phyloP scores from a whole-genome alignment of 2,797 vertebrate species.

The Gallinago solitaria region DNA sequence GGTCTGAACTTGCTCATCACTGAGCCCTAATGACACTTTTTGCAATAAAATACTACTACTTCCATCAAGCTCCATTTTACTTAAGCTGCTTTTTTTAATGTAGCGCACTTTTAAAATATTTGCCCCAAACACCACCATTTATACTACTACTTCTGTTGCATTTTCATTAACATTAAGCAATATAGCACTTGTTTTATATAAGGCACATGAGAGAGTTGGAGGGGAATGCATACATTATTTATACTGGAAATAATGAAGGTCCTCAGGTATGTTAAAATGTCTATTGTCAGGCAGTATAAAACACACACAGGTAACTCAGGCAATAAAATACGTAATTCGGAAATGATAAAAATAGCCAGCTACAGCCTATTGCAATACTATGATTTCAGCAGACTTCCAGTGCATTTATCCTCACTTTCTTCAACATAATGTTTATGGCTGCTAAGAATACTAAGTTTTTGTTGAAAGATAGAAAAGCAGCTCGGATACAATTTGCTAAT shows the following conservation, averaged over 20 bases:
- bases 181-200: background rate
- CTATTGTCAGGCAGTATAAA: background rate
- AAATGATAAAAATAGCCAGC: background rate
- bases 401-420: background rate
- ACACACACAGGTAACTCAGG: background rate
- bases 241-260: background rate
- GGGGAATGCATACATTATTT: background rate
- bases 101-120: background rate
- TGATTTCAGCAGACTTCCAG: background rate
- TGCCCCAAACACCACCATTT: background rate
- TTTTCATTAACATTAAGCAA: background rate
- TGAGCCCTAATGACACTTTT: rapidly evolving
- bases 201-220: background rate
- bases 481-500: background rate
- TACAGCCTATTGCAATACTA: background rate
- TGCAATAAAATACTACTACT: background rate
- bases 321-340: background rate
- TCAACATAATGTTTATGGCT: background rate
- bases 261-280: background rate
- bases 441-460: background rate
- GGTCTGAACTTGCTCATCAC: background rate
- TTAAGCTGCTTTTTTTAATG: background rate
- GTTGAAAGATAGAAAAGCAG: background rate
- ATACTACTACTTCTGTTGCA: background rate
- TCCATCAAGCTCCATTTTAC: background rate